These are phyloP conservation scores for Bombylius discolor DNA, from an alignment of 2,888 invertebrate genomes.

Conservation along the genomic window DNA sequence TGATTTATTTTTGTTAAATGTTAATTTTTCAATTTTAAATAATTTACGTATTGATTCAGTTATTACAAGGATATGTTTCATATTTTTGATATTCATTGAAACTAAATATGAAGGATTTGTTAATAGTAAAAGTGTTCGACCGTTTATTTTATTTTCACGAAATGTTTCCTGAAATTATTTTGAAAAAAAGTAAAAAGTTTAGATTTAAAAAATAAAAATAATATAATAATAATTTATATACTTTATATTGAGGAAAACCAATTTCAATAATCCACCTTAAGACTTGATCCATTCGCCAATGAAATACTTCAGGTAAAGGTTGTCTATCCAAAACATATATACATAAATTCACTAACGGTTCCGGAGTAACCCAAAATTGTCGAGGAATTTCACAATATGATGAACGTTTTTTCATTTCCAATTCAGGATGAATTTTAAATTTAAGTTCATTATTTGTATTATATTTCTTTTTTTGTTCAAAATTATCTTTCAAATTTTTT, in stretches of 20 bases:
- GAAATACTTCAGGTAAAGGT: slow-evolving; percentile 34
- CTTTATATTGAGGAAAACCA: slow-evolving; percentile 41
- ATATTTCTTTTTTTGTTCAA: neutral
- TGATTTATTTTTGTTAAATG: slow-evolving; percentile 30
- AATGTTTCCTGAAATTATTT: slow-evolving; percentile 29
- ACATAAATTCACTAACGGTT: slow-evolving; percentile 35
- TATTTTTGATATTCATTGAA: slow-evolving; percentile 38
- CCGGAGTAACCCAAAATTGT: slow-evolving; percentile 30
- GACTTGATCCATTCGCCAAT: slow-evolving; percentile 39
- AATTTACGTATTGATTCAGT: slow-evolving; percentile 31
- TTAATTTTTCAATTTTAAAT: slow-evolving; percentile 36
- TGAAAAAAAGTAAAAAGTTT: neutral
- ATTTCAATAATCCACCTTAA: slow-evolving; percentile 39
- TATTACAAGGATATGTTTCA: slow-evolving; percentile 36
- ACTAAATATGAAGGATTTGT: slow-evolving; percentile 39
- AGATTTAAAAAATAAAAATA: too few species aligned
- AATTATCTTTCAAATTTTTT: neutral
- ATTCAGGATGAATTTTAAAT: slow-evolving; percentile 17
- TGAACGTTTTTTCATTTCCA: slow-evolving; percentile 24
- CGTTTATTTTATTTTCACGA: slow-evolving; percentile 38
- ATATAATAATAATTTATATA: slow-evolving; percentile 16
- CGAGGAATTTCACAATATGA: slow-evolving; percentile 18
- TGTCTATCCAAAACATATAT: slow-evolving; percentile 33
- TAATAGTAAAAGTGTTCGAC: slow-evolving; percentile 33
- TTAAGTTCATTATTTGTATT: slow-evolving; percentile 5